Evolutionary conservation across 2,113 vertebrate species (phyloP), one percentile per base, ranked within the genome.

Genomic region (Mohoua ochrocephala): DNA sequence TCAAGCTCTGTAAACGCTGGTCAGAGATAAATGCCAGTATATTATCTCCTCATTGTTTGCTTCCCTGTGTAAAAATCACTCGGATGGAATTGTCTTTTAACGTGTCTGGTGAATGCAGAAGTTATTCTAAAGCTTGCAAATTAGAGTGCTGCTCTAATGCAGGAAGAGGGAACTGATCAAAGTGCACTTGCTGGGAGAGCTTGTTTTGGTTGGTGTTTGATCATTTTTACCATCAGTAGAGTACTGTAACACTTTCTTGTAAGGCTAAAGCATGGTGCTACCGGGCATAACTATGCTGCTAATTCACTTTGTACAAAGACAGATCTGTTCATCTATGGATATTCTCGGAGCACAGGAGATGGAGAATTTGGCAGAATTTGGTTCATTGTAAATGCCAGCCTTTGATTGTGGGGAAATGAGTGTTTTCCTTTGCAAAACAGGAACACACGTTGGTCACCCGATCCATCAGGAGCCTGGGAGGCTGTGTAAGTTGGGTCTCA

Each of bases 361-460:
- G 31, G 59, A 77, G 67, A 85, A 77, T 90, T 87, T 76, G 87
- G 78, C 78, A 68, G 85, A 92, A 93, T 92, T 82, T 82, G 79
- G 52, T 91, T 94, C 47, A 73, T 79, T 95, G 88, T 95, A 69
- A 93, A 80, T 85, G 54, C 59, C 71, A 93, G 56, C 85, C 63
- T 93, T 93, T 94, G 85, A 93, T 4, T 70, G 87, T 67, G 21
- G 82, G 90, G 90, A 94, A 96, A 93, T 87, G 71, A 90, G 70
- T 90, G 82, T 91, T 95, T 95, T 91, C 84, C 87, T 93, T 80
- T 92, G 75, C 47, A 71, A 85, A 90, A 93, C 82, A 94, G 78
- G 87, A 93, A 84, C 61, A 41, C 22, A 2, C 2, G 0, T 49
- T 68, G 76, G 60, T 78, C 53, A 31, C 56, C 28, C 21, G 7